These are phyloP conservation scores for Adineta ricciae DNA, from an alignment of 2,888 invertebrate species.

Conservation along the genomic window DNA sequence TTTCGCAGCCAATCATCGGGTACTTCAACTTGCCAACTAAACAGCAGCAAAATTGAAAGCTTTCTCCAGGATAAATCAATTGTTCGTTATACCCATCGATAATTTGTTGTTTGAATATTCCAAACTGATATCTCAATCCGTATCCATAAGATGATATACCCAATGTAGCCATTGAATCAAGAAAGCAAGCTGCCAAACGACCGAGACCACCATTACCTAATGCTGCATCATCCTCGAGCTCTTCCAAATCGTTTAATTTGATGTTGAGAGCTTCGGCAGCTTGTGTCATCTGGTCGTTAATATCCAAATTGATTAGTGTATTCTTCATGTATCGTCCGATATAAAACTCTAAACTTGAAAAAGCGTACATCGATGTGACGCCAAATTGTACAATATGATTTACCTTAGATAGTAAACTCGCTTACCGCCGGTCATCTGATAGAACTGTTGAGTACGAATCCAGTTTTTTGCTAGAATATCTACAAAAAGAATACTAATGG, in stretches of 20 bases:
- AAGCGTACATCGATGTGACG: not conserved
- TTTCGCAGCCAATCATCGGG: conserved; percentile 96
- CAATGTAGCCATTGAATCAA: conserved; percentile 97
- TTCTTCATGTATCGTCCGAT: conserved; percentile 95
- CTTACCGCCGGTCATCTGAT: conserved; percentile 98
- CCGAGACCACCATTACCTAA: conserved; percentile 95
- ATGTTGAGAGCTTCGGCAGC: conserved; percentile 88
- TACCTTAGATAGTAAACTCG: conserved; percentile 71
- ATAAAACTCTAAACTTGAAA: conserved; percentile 90
- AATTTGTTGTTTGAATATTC: conserved; percentile 93
- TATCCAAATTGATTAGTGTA: conserved; percentile 97
- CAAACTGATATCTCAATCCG: conserved; percentile 95
- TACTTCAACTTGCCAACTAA: conserved; percentile 81
- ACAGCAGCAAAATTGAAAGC: not conserved
- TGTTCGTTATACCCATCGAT: conserved; percentile 62
- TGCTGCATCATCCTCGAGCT: conserved; percentile 94
- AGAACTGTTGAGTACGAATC: conserved; percentile 97
- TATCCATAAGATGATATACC: conserved; percentile 98
- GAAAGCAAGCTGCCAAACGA: conserved; percentile 90
- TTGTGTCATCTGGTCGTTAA: conserved; percentile 92
- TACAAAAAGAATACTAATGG: not conserved
- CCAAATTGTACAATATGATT: not conserved
- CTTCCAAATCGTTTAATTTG: conserved; percentile 92
- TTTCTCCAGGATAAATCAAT: no score
- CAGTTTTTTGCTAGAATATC: conserved; percentile 53